phyloP scores from a whole-genome alignment of 2,113 vertebrate genomes.

The Pristiophorus japonicus region DNA sequence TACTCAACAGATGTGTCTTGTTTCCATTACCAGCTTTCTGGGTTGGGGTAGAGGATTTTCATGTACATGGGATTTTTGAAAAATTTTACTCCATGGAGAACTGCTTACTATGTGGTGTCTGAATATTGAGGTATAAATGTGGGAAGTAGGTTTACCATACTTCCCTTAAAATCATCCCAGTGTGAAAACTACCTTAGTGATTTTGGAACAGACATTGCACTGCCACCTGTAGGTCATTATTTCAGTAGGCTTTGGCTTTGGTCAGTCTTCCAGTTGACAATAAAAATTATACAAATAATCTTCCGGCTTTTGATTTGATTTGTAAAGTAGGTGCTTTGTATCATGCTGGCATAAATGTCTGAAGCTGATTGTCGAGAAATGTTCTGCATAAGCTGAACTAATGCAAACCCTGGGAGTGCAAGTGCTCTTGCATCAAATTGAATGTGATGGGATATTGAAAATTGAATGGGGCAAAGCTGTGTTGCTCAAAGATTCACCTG shows the following conservation, averaged over 20 bases:
- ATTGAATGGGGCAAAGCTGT: too few relatives aligned
- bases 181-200: background rate
- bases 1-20: background rate
- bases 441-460: too few relatives aligned
- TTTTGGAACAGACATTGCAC: background rate
- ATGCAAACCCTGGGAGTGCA: too few relatives aligned
- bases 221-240: background rate
- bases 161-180: background rate
- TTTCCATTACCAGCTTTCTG: background rate
- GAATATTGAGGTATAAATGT: background rate
- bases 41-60: background rate
- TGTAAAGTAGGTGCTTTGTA: too few relatives aligned
- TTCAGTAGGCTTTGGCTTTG: background rate
- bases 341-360: too few relatives aligned
- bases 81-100: background rate
- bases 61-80: background rate
- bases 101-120: background rate
- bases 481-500: too few relatives aligned
- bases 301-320: too few relatives aligned
- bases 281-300: background rate
- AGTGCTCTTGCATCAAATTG: too few relatives aligned
- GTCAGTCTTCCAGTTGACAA: background rate
- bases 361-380: too few relatives aligned
- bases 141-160: background rate
- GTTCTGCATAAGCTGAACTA: too few relatives aligned